Evolutionary conservation across 2,113 vertebrate species (phyloP).

Genomic region (Arvicanthis niloticus): DNA sequence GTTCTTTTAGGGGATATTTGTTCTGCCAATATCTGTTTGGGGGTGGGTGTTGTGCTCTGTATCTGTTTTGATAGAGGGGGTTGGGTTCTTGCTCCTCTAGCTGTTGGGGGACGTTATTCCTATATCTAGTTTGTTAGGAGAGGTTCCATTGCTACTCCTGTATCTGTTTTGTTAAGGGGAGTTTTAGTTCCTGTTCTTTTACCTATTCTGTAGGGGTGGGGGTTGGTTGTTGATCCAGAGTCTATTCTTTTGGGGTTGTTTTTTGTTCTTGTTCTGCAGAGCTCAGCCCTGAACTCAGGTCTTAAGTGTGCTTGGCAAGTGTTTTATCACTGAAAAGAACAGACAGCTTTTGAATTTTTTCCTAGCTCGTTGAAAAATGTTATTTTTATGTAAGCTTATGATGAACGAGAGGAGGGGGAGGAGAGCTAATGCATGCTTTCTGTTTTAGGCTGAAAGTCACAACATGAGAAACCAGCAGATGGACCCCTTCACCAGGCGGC

Average conservation of each 20-base stretch:
- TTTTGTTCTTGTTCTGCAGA: background rate
- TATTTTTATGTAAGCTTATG: background rate
- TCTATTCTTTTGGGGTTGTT: background rate
- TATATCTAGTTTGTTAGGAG: background rate
- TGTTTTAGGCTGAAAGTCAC: constrained; percentile 95
- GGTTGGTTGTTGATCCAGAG: background rate
- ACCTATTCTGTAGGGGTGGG: background rate
- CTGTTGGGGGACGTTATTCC: background rate
- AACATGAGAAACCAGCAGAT: constrained; percentile 98
- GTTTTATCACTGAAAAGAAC: background rate
- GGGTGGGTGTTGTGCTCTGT: background rate
- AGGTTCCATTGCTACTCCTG: background rate
- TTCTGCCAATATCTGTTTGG: background rate
- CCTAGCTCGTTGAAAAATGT: background rate
- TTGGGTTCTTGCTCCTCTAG: background rate
- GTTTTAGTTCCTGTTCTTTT: background rate
- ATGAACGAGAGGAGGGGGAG: background rate
- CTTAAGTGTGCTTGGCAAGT: background rate
- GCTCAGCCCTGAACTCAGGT: background rate
- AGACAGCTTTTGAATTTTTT: background rate
- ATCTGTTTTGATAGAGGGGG: background rate
- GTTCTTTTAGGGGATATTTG: background rate
- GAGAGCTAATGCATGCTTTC: constrained; percentile 32
- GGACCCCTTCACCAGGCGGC: constrained; percentile 98
- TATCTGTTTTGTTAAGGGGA: background rate